Evolutionary conservation across 2,113 vertebrate species (phyloP).

Genomic region (Balaeniceps rex): DNA sequence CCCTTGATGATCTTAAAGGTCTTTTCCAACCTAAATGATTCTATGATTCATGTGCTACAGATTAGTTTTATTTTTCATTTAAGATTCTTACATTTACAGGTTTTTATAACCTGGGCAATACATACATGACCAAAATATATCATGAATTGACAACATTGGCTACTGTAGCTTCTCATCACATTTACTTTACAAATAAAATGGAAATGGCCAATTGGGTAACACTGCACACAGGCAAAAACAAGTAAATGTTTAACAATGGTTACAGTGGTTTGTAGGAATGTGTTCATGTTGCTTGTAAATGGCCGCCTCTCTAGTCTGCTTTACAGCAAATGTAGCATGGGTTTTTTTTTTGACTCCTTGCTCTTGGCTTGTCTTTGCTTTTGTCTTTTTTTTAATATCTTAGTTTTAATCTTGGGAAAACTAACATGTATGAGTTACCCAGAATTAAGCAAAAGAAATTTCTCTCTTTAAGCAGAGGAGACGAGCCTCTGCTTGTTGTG

Average conservation of each 20-base stretch:
- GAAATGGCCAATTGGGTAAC: not conserved
- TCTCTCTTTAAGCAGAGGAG: not conserved
- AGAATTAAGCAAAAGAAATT: not conserved
- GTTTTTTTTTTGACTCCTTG: not conserved
- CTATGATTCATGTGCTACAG: not conserved
- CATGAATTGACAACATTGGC: not conserved
- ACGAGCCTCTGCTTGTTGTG: not conserved
- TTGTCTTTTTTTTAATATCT: not conserved
- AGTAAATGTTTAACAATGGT: not conserved
- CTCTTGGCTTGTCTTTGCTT: not conserved
- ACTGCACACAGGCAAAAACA: not conserved
- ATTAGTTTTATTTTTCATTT: not conserved
- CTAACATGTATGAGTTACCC: not conserved
- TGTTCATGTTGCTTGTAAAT: not conserved
- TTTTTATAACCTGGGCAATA: not conserved
- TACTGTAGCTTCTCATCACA: not conserved
- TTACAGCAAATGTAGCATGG: not conserved
- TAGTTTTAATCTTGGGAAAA: not conserved
- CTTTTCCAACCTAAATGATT: not conserved
- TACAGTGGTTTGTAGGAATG: not conserved
- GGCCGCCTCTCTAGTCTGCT: not conserved
- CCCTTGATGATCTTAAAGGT: not conserved
- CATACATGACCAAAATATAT: not conserved
- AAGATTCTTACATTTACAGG: not conserved
- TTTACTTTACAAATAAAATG: not conserved